Percentiles rank a stretch among this genome's conserved stretches.
Evolutionary conservation across 2,113 vertebrate species (phyloP).

Genomic region (Tichodroma muraria): DNA sequence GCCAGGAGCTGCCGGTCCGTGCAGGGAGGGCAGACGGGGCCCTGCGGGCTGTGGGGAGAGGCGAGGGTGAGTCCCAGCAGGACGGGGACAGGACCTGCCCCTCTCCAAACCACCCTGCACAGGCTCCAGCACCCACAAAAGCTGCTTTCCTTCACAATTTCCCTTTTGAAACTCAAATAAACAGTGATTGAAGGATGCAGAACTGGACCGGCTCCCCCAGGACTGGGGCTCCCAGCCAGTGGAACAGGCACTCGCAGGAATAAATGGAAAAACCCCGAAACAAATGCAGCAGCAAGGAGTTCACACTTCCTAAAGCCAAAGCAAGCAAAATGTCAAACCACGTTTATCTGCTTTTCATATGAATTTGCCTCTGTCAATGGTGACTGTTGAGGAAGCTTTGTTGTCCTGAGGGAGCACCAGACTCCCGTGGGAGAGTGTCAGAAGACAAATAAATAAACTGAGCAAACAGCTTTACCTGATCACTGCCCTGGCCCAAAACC

Average conservation of each 20-base stretch:
- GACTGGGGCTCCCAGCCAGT: neutral
- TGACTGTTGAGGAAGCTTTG: neutral
- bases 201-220: neutral
- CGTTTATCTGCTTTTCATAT: neutral
- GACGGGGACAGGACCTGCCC: accelerated
- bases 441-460: neutral
- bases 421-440: accelerated
- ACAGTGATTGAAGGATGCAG: accelerated
- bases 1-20: neutral
- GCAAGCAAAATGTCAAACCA: neutral
- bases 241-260: neutral
- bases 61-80: accelerated
- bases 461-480: accelerated
- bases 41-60: neutral
- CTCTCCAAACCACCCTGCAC: accelerated
- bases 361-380: neutral
- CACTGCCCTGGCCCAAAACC: neutral
- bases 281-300: neutral
- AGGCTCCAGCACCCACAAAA: neutral
- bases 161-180: neutral
- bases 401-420: neutral
- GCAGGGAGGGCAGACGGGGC: neutral
- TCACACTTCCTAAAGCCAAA: neutral
- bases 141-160: accelerated
- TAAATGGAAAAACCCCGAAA: neutral